A percentile compares a stretch with the other conserved stretches of the same genome.
phyloP scores from a whole-genome alignment of 2,888 invertebrate genomes.

The Nomada goodeniana region DNA sequence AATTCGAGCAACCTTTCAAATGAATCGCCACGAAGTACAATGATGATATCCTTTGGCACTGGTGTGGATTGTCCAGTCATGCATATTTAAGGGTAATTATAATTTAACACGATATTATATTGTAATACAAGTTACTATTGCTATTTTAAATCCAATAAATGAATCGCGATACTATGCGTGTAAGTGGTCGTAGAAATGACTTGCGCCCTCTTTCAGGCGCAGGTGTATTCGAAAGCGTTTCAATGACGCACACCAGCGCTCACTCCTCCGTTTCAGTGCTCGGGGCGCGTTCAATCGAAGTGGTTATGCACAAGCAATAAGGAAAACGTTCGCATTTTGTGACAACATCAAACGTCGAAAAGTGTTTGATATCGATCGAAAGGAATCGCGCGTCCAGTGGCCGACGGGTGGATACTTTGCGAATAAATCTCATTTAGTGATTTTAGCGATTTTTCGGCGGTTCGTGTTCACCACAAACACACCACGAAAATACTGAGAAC shows the following conservation, averaged over 20 bases:
- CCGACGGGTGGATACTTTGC: conserved; percentile 10
- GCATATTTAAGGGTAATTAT: neutral
- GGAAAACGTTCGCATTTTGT: conserved; percentile 29
- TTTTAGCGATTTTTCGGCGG: neutral
- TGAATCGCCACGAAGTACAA: too few species aligned
- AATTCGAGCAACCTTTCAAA: too few species aligned
- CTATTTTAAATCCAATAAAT: conserved; percentile 30
- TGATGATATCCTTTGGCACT: too few species aligned
- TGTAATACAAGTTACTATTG: neutral
- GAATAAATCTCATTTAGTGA: conserved; percentile 12
- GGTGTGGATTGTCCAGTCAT: too few species aligned
- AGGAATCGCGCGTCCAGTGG: neutral
- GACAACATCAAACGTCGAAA: conserved; percentile 21
- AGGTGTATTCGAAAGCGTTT: conserved; percentile 58
- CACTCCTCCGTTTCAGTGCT: conserved; percentile 55
- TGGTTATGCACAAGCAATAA: conserved; percentile 35
- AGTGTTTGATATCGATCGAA: conserved; percentile 24
- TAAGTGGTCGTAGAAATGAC: conserved; percentile 16
- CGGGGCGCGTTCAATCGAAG: conserved; percentile 58
- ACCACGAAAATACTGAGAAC: conserved; percentile 17
- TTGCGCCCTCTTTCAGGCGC: conserved; percentile 61
- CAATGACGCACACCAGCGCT: conserved; percentile 47
- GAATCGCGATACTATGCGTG: neutral
- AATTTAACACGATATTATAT: neutral
- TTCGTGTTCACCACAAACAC: neutral